Base-by-base conservation (phyloP, 1,140 invertebrate genomes). In the Cyrtorhinus lividipennis region DNA sequence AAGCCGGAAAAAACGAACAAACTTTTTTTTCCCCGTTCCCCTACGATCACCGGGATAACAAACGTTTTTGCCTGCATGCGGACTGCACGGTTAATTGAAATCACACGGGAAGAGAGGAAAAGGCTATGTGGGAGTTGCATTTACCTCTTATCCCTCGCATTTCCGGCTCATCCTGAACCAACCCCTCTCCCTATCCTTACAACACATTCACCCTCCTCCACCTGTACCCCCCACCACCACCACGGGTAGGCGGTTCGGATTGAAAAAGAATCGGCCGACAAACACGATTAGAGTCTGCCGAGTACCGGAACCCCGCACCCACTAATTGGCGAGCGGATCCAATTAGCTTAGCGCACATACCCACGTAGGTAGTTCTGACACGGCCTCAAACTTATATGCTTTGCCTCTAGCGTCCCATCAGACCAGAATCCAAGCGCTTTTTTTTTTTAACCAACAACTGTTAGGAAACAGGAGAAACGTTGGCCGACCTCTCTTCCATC, bases 81-180 rank as follows among this genome's bases (percentile, higher is more conserved):
- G 48, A 53, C 48, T 53, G 48, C n/a, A 53, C 48, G 48, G 48
- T 53, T 53, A 53, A 53, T 13, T 53, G 48, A 53, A 53, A 53
- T 53, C 48, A 53, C 48, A 53, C 48, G 48, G 12, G 48, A 10
- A 20, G 5, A 13, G 48, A 5, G 48, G 48, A 20, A 20, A 20
- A 20, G 20, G 18, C n/a, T 10, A 44, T n/a, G 38, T 53, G 48
- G 48, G 20, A 20, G 48, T 8, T 8, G 48, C 10, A 5, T 13
- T 53, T 53, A 53, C 48, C 18, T 53, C 48, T 3, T 53, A 10
- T 20, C 8, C 5, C 10, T 20, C 48, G 10, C 48, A 53, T 20
- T 5, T 53, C 48, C 5, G 5, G 10, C 48, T 53, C 48, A 20
- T 10, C 48, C 20, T 22, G 10, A n/a, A 15, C 15, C 30, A 5